phyloP scores from a whole-genome alignment of 2,888 invertebrate species.

The Lampropteryx suffumata region DNA sequence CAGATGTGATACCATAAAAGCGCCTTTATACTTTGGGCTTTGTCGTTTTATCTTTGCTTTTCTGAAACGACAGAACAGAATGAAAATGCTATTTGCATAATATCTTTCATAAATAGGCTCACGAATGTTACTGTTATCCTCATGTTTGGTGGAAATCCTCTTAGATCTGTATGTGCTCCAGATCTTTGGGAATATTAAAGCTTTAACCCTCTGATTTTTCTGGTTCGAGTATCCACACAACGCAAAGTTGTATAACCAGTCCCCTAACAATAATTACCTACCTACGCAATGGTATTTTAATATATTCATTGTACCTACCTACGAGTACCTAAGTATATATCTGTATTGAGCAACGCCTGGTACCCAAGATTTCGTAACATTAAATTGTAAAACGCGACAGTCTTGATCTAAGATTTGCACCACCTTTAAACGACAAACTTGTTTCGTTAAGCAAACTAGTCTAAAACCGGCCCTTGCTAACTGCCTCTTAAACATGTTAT shows the following conservation, averaged over 20 bases:
- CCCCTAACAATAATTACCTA: no score
- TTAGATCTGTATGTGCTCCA: no score
- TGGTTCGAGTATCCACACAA: no score
- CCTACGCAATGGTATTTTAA: no score
- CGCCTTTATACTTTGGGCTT: not conserved
- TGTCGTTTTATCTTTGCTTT: not conserved
- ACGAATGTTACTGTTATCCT: not conserved
- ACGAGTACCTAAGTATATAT: no score
- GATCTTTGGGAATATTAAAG: no score
- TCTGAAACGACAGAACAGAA: not conserved
- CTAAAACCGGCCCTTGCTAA: constrained; percentile 6
- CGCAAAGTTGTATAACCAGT: no score
- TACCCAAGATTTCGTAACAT: constrained; percentile 12
- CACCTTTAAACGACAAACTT: constrained; percentile 16
- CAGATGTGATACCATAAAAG: constrained; percentile 3
- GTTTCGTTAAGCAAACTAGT: constrained; percentile 17
- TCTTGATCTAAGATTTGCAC: constrained; percentile 13
- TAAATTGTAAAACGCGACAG: constrained; percentile 8
- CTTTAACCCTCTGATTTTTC: no score
- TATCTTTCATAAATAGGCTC: not conserved
- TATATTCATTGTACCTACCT: no score
- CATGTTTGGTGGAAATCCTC: not conserved
- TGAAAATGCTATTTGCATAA: no score
- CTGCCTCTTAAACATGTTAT: no score
- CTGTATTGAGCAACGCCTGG: not conserved